Evolutionary conservation across 2,797 vertebrate genomes (phyloP).

Genomic region (Hirundo rustica): DNA sequence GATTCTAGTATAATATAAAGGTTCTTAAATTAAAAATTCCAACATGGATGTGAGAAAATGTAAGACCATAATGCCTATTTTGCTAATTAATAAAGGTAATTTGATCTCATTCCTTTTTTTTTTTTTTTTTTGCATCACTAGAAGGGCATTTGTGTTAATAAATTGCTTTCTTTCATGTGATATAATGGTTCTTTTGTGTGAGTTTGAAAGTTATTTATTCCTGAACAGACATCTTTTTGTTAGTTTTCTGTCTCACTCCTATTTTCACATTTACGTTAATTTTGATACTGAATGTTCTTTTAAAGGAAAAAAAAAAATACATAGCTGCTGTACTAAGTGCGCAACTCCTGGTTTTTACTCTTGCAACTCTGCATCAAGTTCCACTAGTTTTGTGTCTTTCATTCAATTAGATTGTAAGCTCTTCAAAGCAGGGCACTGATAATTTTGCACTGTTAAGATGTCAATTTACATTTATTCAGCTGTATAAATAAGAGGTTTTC

Average conservation of each 20-base stretch:
- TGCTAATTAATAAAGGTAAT: background rate
- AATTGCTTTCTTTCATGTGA: background rate
- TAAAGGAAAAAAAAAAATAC: background rate
- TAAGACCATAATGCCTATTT: background rate
- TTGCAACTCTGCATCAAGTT: background rate
- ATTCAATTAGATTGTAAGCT: slow-evolving; percentile 12
- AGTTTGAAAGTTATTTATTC: background rate
- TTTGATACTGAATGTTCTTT: background rate
- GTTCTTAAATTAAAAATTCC: background rate
- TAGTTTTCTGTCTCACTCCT: background rate
- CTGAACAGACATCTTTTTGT: background rate
- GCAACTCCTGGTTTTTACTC: background rate
- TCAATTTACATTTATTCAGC: background rate
- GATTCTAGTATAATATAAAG: background rate
- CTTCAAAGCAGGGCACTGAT: background rate
- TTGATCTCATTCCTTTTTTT: background rate
- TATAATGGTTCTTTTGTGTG: background rate
- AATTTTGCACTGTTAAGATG: background rate
- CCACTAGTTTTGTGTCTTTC: background rate
- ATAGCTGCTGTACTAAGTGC: background rate
- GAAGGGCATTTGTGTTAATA: background rate
- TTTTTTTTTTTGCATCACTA: background rate
- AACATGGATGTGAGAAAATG: background rate
- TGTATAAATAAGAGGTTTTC: background rate
- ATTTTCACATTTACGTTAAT: background rate